Evolutionary conservation across 2,888 invertebrate genomes (phyloP).

Genomic region (Argynnis bischoffii): DNA sequence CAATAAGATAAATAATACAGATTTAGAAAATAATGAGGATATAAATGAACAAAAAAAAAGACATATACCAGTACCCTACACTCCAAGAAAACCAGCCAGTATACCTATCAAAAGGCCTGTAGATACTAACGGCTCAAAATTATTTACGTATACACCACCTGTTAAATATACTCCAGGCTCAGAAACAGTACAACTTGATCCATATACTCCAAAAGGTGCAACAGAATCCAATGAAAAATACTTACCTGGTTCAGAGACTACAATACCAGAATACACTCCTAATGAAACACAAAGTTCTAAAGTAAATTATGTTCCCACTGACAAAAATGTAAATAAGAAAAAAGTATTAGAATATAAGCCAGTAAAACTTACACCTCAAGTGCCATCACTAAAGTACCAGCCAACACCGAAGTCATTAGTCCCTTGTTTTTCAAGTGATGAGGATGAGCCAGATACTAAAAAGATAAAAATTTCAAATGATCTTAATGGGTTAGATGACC

Average conservation of each 20-base stretch:
- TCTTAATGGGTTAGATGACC: constrained; percentile 72
- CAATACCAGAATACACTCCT: constrained; percentile 67
- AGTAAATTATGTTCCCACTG: constrained; percentile 73
- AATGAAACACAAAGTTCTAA: constrained; percentile 56
- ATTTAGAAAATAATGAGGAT: constrained; percentile 59
- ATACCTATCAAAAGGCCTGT: constrained; percentile 62
- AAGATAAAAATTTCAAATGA: constrained; percentile 67
- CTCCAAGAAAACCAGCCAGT: constrained; percentile 72
- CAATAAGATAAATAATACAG: constrained; percentile 67
- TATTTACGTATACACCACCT: constrained; percentile 72
- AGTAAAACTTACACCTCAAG: constrained; percentile 60
- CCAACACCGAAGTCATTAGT: constrained; percentile 73
- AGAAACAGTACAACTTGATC: constrained; percentile 62
- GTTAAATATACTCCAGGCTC: constrained; percentile 69
- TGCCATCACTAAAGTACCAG: constrained; percentile 64
- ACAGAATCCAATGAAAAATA: constrained; percentile 67
- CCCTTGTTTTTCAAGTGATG: constrained; percentile 79
- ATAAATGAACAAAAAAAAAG: constrained; percentile 63
- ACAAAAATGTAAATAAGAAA: constrained; percentile 63
- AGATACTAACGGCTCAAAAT: constrained; percentile 66
- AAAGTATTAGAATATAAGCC: constrained; percentile 77
- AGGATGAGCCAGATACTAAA: constrained; percentile 70
- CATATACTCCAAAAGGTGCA: constrained; percentile 69
- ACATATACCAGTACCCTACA: constrained; percentile 79
- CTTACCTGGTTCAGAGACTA: constrained; percentile 66